Evolutionary conservation across 2,113 vertebrate genomes (phyloP).

Genomic region (Erpornis zantholeuca): DNA sequence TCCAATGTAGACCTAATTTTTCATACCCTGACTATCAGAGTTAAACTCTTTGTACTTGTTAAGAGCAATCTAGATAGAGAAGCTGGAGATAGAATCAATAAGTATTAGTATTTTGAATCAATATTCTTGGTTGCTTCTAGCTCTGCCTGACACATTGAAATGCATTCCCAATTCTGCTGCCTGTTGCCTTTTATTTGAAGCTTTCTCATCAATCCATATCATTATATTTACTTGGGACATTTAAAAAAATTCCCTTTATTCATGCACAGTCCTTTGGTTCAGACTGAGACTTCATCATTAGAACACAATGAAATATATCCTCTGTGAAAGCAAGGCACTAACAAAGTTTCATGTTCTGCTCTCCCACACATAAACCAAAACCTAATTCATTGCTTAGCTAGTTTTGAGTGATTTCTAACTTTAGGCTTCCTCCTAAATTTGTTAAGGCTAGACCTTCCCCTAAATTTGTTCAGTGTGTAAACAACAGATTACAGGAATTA

Average conservation of each 20-base stretch:
- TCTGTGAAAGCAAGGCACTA: not conserved
- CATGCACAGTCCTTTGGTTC: not conserved
- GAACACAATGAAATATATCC: not conserved
- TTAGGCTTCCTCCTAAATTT: not conserved
- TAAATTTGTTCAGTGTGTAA: not conserved
- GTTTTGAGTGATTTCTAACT: not conserved
- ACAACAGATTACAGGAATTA: not conserved
- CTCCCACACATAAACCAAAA: not conserved
- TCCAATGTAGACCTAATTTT: not conserved
- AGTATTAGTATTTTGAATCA: not conserved
- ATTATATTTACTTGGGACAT: not conserved
- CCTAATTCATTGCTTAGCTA: not conserved
- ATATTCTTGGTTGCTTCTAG: not conserved
- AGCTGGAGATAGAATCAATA: not conserved
- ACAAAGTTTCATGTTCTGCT: not conserved
- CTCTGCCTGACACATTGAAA: not conserved
- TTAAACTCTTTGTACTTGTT: not conserved
- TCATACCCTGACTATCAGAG: not conserved
- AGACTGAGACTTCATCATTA: not conserved
- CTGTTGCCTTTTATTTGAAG: not conserved
- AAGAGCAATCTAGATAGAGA: not conserved
- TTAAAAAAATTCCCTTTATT: not conserved
- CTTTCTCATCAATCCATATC: not conserved
- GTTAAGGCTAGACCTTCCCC: not conserved
- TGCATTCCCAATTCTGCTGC: not conserved